Conservation (phyloP, 2,888 invertebrate species). For the Callimorpha dominula region DNA sequence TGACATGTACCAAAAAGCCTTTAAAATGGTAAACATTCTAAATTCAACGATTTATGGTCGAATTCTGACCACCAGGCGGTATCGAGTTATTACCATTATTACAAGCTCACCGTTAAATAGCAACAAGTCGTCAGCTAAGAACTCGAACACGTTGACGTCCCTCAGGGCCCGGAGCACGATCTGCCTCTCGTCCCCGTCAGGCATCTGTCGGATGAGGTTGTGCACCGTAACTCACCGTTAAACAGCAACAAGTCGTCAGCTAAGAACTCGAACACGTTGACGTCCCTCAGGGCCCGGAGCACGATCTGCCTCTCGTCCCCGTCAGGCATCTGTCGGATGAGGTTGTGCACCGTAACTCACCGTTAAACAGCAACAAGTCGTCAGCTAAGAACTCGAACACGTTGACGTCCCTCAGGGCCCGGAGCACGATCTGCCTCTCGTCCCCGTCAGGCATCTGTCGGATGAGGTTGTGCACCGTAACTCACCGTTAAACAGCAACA, state of each 20-base stretch:
- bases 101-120: slow-evolving; percentile 89
- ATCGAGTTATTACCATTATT: too few relatives aligned
- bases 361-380: slow-evolving; percentile 91
- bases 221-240: slow-evolving; percentile 93
- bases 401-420: slow-evolving; percentile 91
- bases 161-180: slow-evolving; percentile 90
- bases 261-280: slow-evolving; percentile 93
- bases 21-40: too few relatives aligned
- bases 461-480: slow-evolving; percentile 92
- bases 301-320: slow-evolving; percentile 92
- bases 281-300: slow-evolving; percentile 90
- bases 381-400: slow-evolving; percentile 93
- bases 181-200: slow-evolving; percentile 90
- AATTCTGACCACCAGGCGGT: background rate
- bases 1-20: too few relatives aligned
- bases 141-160: slow-evolving; percentile 94
- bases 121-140: slow-evolving; percentile 91
- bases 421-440: slow-evolving; percentile 90
- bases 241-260: slow-evolving; percentile 92
- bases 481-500: slow-evolving; percentile 92
- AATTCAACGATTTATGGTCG: background rate
- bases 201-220: slow-evolving; percentile 91
- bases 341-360: slow-evolving; percentile 93
- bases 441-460: slow-evolving; percentile 90
- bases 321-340: slow-evolving; percentile 90